These are phyloP conservation scores for Bicyclus anynana DNA, from an alignment of 1,140 invertebrate species.

Conservation along the genomic window DNA sequence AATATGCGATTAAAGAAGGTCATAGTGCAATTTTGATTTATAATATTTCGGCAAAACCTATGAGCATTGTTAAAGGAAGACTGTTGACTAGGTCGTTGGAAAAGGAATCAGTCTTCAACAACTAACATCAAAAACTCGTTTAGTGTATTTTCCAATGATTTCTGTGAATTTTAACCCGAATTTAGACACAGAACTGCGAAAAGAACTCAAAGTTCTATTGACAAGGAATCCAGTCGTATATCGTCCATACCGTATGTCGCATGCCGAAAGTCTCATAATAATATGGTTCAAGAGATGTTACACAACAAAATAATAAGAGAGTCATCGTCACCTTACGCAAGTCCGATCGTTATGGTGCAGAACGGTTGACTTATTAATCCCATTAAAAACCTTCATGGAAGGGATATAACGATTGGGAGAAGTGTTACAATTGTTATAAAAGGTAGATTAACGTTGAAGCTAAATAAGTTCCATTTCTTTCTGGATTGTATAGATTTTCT, in stretches of 20 bases:
- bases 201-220: neutral
- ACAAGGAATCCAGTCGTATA: slow-evolving; percentile 6
- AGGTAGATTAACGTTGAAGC: slow-evolving; percentile 13
- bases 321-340: slow-evolving; percentile 15
- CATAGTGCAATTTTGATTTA: neutral
- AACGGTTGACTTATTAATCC: slow-evolving; percentile 17
- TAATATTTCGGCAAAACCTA: neutral
- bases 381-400: neutral
- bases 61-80: neutral
- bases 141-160: neutral
- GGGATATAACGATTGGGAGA: slow-evolving; percentile 9
- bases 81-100: neutral
- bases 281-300: slow-evolving; percentile 19
- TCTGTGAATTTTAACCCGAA: neutral
- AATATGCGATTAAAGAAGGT: slow-evolving; percentile 9
- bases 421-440: slow-evolving; percentile 10
- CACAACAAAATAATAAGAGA: slow-evolving; percentile 8
- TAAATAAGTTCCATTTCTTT: slow-evolving; percentile 28
- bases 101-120: neutral
- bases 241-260: slow-evolving; percentile 10
- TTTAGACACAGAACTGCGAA: slow-evolving; percentile 3
- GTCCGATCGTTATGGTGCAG: slow-evolving; percentile 17
- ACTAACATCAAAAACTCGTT: neutral
- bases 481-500: slow-evolving; percentile 1
- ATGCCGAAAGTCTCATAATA: neutral